phyloP scores from a whole-genome alignment of 2,888 invertebrate genomes.

The Stenichneumon culpator region DNA sequence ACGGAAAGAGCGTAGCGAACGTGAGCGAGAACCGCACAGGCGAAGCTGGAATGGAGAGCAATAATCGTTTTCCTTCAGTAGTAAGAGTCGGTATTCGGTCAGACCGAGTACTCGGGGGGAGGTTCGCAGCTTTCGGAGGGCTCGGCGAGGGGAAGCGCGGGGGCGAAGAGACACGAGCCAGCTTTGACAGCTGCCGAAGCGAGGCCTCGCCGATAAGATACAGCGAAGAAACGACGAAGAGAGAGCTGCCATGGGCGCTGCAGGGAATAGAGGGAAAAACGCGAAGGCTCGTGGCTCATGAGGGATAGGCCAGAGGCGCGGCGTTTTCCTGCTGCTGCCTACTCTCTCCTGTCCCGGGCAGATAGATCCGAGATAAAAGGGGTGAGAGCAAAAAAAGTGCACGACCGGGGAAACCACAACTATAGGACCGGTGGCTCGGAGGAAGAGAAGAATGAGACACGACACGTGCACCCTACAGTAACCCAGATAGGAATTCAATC shows the following conservation, averaged over 20 bases:
- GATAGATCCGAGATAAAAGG: slow-evolving; percentile 41
- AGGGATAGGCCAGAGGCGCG: slow-evolving; percentile 7
- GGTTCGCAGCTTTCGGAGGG: slow-evolving; percentile 7
- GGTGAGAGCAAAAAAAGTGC: slow-evolving; percentile 20
- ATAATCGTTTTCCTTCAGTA: slow-evolving; percentile 73
- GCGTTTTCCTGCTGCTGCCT: slow-evolving; percentile 14
- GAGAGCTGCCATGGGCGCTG: not conserved
- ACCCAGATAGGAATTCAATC: slow-evolving; percentile 64
- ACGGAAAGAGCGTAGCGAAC: not conserved
- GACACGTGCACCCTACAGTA: slow-evolving; percentile 62
- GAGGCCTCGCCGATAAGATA: slow-evolving; percentile 60
- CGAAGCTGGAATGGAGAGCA: slow-evolving; percentile 51
- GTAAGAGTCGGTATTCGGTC: slow-evolving; percentile 78
- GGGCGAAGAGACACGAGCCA: slow-evolving; percentile 20
- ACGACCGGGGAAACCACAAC: slow-evolving; percentile 29
- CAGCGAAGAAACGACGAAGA: slow-evolving; percentile 21
- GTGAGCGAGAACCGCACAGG: not conserved
- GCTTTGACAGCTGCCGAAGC: slow-evolving; percentile 67
- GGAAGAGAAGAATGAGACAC: slow-evolving; percentile 43
- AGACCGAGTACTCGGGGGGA: slow-evolving; percentile 63
- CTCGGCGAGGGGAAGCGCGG: not conserved
- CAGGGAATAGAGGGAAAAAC: not conserved
- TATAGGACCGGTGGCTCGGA: slow-evolving; percentile 12
- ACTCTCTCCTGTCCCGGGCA: slow-evolving; percentile 54
- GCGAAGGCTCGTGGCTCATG: not conserved